A percentile compares a stretch with the other conserved stretches of the same genome.
Evolutionary conservation across 2,113 vertebrate species (phyloP).

Genomic region (Grammomys dolichurus): DNA sequence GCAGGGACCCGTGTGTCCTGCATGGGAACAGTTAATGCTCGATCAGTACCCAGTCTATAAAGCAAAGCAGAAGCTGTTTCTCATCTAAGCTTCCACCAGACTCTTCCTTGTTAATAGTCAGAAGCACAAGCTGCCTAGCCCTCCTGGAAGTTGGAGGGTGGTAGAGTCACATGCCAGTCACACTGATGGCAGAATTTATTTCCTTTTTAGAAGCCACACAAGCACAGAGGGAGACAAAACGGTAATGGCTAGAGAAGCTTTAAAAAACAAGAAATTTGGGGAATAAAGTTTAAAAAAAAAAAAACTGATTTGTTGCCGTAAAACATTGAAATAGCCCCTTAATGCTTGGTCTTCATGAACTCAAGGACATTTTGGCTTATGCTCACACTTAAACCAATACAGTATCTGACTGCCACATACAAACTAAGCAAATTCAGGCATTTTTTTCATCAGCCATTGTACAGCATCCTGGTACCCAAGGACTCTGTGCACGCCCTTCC

Average conservation of each 20-base stretch:
- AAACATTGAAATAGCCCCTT: background rate
- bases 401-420: background rate
- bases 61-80: constrained; percentile 13
- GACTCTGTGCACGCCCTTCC: background rate
- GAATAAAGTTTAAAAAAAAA: background rate
- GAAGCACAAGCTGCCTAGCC: background rate
- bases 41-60: background rate
- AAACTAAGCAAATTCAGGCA: constrained; percentile 13
- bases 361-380: constrained; percentile 6
- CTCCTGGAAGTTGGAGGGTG: background rate
- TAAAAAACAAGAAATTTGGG: constrained; percentile 14
- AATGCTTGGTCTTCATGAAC: constrained; percentile 26
- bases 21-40: background rate
- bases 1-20: background rate
- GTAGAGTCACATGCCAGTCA: background rate
- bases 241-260: background rate
- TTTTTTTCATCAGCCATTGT: background rate
- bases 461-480: background rate
- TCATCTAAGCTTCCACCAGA: background rate
- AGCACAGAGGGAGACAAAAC: constrained; percentile 28
- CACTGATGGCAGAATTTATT: background rate
- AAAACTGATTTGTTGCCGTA: background rate
- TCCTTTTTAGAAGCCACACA: background rate
- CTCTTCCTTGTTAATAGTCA: background rate
- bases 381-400: background rate